Percentiles rank a stretch among this genome's conserved stretches.
Conservation (phyloP, 2,797 vertebrate species). For the Anomalospiza imberbis region DNA sequence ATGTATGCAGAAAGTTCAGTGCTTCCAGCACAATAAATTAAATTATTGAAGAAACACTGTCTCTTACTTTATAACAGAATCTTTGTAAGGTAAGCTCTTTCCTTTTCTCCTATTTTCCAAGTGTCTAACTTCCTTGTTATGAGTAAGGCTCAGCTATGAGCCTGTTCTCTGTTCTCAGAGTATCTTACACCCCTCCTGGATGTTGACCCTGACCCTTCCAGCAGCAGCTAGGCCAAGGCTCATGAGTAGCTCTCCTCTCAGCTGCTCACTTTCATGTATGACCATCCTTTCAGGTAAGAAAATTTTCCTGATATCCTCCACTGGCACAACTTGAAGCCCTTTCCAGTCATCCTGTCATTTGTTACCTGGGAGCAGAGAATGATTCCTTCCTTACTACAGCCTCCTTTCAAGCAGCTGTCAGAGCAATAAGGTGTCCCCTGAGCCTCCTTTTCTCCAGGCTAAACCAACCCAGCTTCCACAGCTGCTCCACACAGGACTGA, state of each 20-base stretch:
- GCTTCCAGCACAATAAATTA: neutral
- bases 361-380: neutral
- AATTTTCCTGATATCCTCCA: neutral
- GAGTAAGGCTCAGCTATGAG: neutral
- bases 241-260: neutral
- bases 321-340: neutral
- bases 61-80: neutral
- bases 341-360: neutral
- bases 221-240: neutral
- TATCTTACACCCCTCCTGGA: too few relatives aligned
- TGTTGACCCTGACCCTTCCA: neutral
- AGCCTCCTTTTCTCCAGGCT: neutral
- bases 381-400: neutral
- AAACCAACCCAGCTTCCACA: neutral
- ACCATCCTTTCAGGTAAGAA: neutral
- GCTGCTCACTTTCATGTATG: neutral
- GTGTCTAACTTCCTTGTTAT: neutral
- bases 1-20: neutral
- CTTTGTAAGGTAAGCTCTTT: neutral
- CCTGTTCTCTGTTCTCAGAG: neutral
- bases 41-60: neutral
- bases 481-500: neutral
- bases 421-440: accelerated
- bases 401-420: neutral
- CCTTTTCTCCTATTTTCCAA: neutral